Evolutionary conservation across 2,113 vertebrate genomes (phyloP).

Genomic region (Gasterosteus nipponicus): DNA sequence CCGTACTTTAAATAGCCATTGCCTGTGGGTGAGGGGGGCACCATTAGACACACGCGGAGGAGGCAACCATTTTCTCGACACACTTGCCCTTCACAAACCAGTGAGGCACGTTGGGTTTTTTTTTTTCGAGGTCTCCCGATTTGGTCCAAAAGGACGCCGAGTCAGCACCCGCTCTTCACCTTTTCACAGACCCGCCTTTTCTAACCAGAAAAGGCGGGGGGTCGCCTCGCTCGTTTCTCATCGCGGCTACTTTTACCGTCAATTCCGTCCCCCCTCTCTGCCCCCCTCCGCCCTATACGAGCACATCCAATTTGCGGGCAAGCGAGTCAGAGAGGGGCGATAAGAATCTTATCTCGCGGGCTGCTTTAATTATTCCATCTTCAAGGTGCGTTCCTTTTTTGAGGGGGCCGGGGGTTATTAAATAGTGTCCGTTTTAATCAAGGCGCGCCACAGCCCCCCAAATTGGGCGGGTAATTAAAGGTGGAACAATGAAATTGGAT

Average conservation of each 20-base stretch:
- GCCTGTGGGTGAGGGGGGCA: slow-evolving; percentile 55
- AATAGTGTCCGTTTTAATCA: slow-evolving; percentile 82
- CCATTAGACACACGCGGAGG: slow-evolving; percentile 71
- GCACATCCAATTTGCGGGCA: slow-evolving; percentile 65
- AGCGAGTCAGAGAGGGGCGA: slow-evolving; percentile 59
- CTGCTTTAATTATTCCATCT: slow-evolving; percentile 83
- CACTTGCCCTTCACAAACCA: slow-evolving; percentile 55
- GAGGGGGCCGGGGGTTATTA: slow-evolving; percentile 73
- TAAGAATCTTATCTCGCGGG: slow-evolving; percentile 80
- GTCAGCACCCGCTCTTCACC: neutral
- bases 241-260: slow-evolving; percentile 44
- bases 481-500: slow-evolving; percentile 77
- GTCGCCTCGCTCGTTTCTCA: slow-evolving; percentile 20
- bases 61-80: neutral
- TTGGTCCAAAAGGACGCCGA: slow-evolving; percentile 7
- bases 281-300: slow-evolving; percentile 33
- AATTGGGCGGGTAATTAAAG: slow-evolving; percentile 80
- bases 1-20: slow-evolving; percentile 80
- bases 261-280: slow-evolving; percentile 10
- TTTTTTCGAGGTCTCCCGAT: neutral
- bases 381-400: slow-evolving; percentile 69
- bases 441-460: slow-evolving; percentile 64
- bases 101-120: neutral
- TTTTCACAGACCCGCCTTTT: slow-evolving; percentile 14
- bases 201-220: neutral